phyloP scores from a whole-genome alignment of 2,888 invertebrate genomes.

The Polydrusus tereticollis region DNA sequence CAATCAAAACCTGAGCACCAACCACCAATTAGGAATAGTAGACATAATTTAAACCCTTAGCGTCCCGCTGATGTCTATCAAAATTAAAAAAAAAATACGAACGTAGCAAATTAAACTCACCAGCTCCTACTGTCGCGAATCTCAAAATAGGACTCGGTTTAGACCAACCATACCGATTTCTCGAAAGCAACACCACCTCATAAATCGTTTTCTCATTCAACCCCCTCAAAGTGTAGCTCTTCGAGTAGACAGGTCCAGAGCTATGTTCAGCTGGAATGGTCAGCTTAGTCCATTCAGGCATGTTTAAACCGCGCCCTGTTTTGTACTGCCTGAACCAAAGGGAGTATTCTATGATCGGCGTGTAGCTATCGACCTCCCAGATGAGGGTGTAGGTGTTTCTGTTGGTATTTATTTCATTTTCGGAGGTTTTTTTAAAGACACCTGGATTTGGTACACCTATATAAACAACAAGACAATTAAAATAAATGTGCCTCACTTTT shows the following conservation, averaged over 20 bases:
- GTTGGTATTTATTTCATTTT: conserved; percentile 67
- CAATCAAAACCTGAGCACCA: too few species aligned
- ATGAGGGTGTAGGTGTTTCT: conserved; percentile 76
- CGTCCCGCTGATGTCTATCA: too few species aligned
- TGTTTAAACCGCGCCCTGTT: conserved; percentile 67
- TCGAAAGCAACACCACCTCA: conserved; percentile 82
- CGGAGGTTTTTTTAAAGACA: conserved; percentile 72
- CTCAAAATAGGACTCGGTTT: conserved; percentile 80
- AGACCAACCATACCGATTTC: conserved; percentile 90
- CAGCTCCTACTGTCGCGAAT: conserved; percentile 82
- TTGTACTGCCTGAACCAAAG: conserved; percentile 73
- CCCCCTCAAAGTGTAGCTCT: conserved; percentile 81
- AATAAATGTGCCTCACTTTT: too few species aligned
- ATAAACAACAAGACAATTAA: conserved; percentile 22
- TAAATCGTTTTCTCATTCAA: conserved; percentile 81
- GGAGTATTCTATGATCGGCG: conserved; percentile 81
- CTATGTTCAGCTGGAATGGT: conserved; percentile 77
- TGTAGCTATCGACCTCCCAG: conserved; percentile 89
- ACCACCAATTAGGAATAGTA: too few species aligned
- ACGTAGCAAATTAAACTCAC: conserved; percentile 67
- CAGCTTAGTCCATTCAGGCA: conserved; percentile 76
- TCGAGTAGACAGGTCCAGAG: conserved; percentile 82
- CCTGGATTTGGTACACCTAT: conserved; percentile 78
- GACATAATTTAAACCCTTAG: too few species aligned
- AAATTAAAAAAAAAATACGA: not conserved